Base-by-base conservation (phyloP, 2,797 vertebrate species). In the Pagetopsis macropterus region DNA sequence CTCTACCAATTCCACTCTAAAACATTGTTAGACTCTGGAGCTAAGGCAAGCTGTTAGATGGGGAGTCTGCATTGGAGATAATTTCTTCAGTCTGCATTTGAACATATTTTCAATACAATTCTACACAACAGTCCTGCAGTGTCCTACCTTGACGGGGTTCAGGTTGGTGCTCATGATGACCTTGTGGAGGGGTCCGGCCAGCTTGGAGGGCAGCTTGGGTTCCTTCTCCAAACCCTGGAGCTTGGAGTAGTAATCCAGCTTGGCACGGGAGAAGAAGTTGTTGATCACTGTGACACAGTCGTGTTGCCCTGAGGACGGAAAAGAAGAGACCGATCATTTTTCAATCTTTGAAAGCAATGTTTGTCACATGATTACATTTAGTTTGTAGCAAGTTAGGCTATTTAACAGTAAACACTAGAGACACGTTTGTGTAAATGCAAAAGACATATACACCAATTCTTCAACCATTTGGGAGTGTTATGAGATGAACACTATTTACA, bases 251-350 rank as follows among this genome's bases (percentile, higher is more conserved):
- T 99, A 99, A 82, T 99, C 97, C 84, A 99, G 90, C 68, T 95
- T 95, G 83, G 97, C 95, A 15, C 98, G 96, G 3, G 98, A 96
- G 87, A 99, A 99, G 93, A 98, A 99, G 90, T 98, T 99, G 91
- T 99, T 99, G 93, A 99, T 99, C 70, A 98, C 94, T 0, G 98
- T 99, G 82, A 99, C 98, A 45, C 98, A 99, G 79, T 99, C 98
- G 69, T 99, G 98, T 66, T 99, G 98, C 52, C 98, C 98, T 99
- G 84, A 44, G 52, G 63, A 72, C n/a, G 31, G 19, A 65, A 10
- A 11, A 41, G 21, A 65, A 11, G 33, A 4, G 9, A 11, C 1
- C 5, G 15, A 1, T 76, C 2, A 44, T 48, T 67, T 61, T 33
- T 5, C 3, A 11, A 46, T 37, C 33, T 37, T 9, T 16, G 10